A percentile compares a stretch with the other conserved stretches of the same genome.
Conservation (phyloP, 1,140 invertebrate genomes). For the Aphidius gifuensis region DNA sequence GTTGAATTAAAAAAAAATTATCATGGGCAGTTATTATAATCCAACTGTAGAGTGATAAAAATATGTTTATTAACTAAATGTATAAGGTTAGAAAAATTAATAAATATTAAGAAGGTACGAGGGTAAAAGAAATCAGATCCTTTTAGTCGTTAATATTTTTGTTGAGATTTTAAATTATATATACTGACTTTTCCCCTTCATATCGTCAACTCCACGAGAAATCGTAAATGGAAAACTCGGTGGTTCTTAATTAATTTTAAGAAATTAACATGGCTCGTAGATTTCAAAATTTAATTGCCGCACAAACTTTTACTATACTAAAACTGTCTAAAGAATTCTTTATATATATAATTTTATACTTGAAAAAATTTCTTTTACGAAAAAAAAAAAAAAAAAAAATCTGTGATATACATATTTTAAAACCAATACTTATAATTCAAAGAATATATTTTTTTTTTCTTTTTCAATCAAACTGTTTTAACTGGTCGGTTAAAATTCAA, state of each 20-base stretch:
- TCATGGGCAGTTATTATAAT: too few species aligned
- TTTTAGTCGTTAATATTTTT: too few species aligned
- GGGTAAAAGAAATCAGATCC: too few species aligned
- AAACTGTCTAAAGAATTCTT: slow-evolving; percentile 32
- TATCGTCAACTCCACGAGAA: not conserved
- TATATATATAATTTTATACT: slow-evolving; percentile 4
- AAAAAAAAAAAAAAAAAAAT: slow-evolving; percentile 5
- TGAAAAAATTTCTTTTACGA: not conserved
- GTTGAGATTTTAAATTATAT: too few species aligned
- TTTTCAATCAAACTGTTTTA: not conserved
- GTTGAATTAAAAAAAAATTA: too few species aligned
- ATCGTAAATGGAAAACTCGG: not conserved
- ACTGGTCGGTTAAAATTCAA: slow-evolving; percentile 10
- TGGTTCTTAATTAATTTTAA: slow-evolving; percentile 47
- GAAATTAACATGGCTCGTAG: slow-evolving; percentile 38
- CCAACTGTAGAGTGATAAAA: too few species aligned
- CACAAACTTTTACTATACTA: slow-evolving; percentile 31
- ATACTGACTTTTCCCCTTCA: not conserved
- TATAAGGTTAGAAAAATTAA: too few species aligned
- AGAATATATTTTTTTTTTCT: too few species aligned
- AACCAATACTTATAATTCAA: too few species aligned
- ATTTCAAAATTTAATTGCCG: slow-evolving; percentile 35
- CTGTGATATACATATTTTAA: not conserved
- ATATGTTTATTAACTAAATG: too few species aligned
- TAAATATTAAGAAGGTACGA: too few species aligned